Conservation (phyloP, 2,888 invertebrate genomes). For the Drosophila paranaensis region DNA sequence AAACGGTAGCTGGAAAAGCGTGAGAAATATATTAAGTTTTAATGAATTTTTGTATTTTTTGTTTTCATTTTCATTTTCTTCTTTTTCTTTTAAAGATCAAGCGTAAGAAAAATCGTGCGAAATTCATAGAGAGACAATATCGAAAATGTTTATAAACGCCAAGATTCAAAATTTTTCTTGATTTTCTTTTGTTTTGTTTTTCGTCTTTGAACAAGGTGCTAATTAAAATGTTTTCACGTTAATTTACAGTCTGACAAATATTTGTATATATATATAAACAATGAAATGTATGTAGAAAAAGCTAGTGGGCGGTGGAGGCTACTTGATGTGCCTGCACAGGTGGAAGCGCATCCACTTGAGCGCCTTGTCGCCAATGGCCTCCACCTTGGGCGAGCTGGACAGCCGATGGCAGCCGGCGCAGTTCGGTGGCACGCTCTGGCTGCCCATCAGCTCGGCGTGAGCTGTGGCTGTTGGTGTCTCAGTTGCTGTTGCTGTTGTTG, state of each 20-base stretch:
- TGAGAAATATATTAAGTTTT: constrained; percentile 29
- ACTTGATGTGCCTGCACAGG: constrained; percentile 84
- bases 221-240: constrained; percentile 14
- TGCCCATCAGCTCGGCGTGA: constrained; percentile 40
- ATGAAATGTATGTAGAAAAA: constrained; percentile 1
- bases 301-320: constrained; percentile 20
- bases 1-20: constrained; percentile 34
- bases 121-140: constrained; percentile 17
- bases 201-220: constrained; percentile 24
- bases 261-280: constrained; percentile 12
- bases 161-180: constrained; percentile 4
- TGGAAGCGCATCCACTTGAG: constrained; percentile 85
- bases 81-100: constrained; percentile 10
- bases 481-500: neutral
- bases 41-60: neutral
- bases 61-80: neutral
- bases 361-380: constrained; percentile 84
- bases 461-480: constrained; percentile 3
- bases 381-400: constrained; percentile 82
- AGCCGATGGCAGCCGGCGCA: constrained; percentile 81
- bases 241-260: constrained; percentile 37
- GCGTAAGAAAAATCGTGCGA: constrained; percentile 17
- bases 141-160: constrained; percentile 4
- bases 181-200: neutral
- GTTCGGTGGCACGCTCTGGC: constrained; percentile 56